Conservation (phyloP, 1,140 invertebrate genomes). For the Leptopilina boulardi region DNA sequence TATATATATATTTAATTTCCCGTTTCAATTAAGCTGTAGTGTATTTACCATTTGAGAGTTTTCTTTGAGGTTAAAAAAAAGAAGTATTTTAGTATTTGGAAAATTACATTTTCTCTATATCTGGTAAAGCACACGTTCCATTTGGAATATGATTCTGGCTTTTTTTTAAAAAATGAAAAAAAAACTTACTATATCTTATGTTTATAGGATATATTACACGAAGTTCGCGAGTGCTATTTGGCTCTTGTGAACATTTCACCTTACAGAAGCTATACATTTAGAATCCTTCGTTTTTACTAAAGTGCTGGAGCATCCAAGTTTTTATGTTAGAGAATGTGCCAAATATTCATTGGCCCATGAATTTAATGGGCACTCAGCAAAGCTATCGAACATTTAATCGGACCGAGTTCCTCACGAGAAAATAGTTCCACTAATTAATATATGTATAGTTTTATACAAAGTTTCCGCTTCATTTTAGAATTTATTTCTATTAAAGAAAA, state of each 20-base stretch:
- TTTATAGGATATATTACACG: background rate
- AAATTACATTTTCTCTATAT: no score
- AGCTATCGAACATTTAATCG: conserved; percentile 25
- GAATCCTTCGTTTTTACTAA: conserved; percentile 5
- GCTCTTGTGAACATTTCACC: conserved; percentile 25
- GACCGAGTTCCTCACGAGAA: background rate
- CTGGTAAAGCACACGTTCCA: background rate
- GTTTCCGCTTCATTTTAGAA: background rate
- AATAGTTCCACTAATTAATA: conserved; percentile 17
- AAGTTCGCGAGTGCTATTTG: conserved; percentile 6
- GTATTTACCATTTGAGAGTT: no score
- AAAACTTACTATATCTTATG: background rate
- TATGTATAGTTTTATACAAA: background rate
- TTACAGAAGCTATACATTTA: conserved; percentile 23
- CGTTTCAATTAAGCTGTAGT: no score
- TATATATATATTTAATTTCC: no score
- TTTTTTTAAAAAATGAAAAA: conserved; percentile 5
- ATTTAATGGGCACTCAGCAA: conserved; percentile 23
- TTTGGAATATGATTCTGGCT: conserved; percentile 11
- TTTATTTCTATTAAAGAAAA: background rate
- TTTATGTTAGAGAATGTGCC: conserved; percentile 9
- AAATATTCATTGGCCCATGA: conserved; percentile 30
- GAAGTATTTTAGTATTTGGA: background rate
- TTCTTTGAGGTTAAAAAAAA: no score
- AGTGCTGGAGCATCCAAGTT: conserved; percentile 16